These are phyloP conservation scores for Passerculus sandwichensis DNA, from an alignment of 2,797 vertebrate species.

Conservation along the genomic window DNA sequence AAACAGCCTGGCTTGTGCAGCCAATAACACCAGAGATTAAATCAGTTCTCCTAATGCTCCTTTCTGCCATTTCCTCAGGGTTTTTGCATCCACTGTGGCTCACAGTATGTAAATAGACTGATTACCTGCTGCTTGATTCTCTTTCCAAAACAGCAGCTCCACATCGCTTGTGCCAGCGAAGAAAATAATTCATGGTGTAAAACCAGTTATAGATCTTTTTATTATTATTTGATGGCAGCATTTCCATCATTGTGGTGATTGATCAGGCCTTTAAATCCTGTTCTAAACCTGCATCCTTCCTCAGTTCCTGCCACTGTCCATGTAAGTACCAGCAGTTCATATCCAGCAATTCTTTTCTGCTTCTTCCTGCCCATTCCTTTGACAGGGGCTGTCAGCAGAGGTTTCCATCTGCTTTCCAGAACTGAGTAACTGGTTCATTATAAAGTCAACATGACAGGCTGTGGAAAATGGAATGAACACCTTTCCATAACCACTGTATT, in stretches of 20 bases:
- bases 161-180: neutral
- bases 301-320: slow-evolving; percentile 34
- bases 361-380: slow-evolving; percentile 52
- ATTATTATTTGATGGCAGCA: slow-evolving; percentile 56
- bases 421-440: slow-evolving; percentile 72
- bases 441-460: slow-evolving; percentile 58
- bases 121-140: slow-evolving; percentile 29
- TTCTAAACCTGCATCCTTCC: slow-evolving; percentile 8
- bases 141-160: slow-evolving; percentile 5
- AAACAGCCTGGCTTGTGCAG: slow-evolving; percentile 32
- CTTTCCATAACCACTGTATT: slow-evolving; percentile 66
- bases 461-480: slow-evolving; percentile 53
- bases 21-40: slow-evolving; percentile 55
- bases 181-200: slow-evolving; percentile 17
- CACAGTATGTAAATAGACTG: slow-evolving; percentile 50
- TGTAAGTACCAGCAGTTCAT: slow-evolving; percentile 28
- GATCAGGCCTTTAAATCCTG: slow-evolving; percentile 23
- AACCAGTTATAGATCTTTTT: slow-evolving; percentile 14
- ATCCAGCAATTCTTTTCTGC: slow-evolving; percentile 50
- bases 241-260: slow-evolving; percentile 40
- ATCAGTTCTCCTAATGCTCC: slow-evolving; percentile 50
- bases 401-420: slow-evolving; percentile 56
- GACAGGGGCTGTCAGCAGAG: slow-evolving; percentile 74
- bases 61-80: neutral
- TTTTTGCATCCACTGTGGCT: slow-evolving; percentile 13